Evolutionary conservation across 1,140 invertebrate species (phyloP), one percentile per base, ranked within the genome.

Genomic region (Pissodes strobi): DNA sequence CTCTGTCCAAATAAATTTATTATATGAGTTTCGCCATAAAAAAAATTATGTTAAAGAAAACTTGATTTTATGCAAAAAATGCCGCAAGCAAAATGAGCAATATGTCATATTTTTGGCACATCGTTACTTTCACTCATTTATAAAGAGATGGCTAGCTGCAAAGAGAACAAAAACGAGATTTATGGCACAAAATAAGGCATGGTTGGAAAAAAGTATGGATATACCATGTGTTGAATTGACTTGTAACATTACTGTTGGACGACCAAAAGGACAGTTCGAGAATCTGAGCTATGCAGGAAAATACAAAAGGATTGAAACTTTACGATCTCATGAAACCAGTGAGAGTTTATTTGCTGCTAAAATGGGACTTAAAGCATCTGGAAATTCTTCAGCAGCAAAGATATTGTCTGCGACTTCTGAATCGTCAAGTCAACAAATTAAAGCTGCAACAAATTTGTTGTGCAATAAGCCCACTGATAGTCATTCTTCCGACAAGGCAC

Each of bases 361-460:
- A 45, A 45, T n/a, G n/a, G 8, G 18, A 19, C 18, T 45, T 45
- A 45, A 13, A 45, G 8, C 15, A 6, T 45, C 41, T 13, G 41
- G 15, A 15, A 45, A 45, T 9, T 19, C 41, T 5, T 13, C 41
- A 45, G 41, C 41, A 19, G 41, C 41, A 45, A 45, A 45, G 5
- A 8, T n/a, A n/a, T n/a, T n/a, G n/a, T n/a, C n/a, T n/a, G n/a
- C n/a, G n/a, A n/a, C n/a, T n/a, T n/a, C n/a, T n/a, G n/a, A n/a
- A n/a, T 45, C 13, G 18, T 45, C 18, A 45, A 19, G n/a, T 45
- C 41, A n/a, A n/a, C n/a, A n/a, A n/a, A n/a, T n/a, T n/a, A n/a
- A n/a, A n/a, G n/a, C n/a, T n/a, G n/a, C n/a, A 45, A 45, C 41
- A 45, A 45, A 15, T 19, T 45, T 34, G 30, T 34, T 34, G n/a